Evolutionary conservation across 2,888 invertebrate genomes (phyloP).

Genomic region (Yponomeuta sedellus): DNA sequence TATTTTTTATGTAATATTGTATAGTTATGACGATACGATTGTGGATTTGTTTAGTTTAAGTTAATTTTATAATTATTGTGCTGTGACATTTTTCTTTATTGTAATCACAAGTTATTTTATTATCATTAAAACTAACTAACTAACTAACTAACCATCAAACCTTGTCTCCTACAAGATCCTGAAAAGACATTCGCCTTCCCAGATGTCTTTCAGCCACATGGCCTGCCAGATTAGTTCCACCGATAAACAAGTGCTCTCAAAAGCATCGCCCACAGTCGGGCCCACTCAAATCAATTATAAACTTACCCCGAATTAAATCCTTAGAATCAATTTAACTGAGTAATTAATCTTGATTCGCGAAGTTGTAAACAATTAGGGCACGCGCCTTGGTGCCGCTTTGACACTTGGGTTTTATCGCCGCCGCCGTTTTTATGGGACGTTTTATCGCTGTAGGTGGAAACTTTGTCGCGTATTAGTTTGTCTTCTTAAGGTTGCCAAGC

Average conservation of each 20-base stretch:
- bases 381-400: neutral
- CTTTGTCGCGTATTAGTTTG: neutral
- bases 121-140: no score
- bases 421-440: no score
- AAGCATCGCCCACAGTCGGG: neutral
- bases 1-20: no score
- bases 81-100: no score
- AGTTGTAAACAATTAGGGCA: conserved; percentile 9
- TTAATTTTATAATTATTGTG: no score
- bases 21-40: no score
- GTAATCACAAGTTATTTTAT: no score
- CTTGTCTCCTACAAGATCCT: no score
- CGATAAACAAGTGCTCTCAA: neutral
- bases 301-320: neutral
- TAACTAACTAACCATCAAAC: no score
- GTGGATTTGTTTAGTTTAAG: no score
- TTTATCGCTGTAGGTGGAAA: neutral
- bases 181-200: no score
- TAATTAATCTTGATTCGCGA: conserved; percentile 11
- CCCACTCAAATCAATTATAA: conserved; percentile 1
- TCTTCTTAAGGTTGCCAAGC: no score
- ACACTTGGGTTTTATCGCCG: neutral
- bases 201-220: neutral
- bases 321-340: neutral
- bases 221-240: neutral